Conservation (phyloP, 1,140 invertebrate species). For the Zaprionus inermis region DNA sequence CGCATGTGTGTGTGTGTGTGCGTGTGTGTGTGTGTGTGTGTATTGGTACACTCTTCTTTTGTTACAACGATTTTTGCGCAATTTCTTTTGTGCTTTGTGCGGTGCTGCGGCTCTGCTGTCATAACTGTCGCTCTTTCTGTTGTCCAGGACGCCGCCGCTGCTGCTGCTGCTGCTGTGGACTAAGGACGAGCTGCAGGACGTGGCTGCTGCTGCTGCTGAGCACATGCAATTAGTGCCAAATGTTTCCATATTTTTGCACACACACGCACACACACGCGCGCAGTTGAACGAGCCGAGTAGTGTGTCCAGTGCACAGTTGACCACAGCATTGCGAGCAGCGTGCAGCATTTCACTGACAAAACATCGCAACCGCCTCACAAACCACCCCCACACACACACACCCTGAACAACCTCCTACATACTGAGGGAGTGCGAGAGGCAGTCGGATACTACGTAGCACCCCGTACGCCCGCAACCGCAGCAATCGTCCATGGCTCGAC, state of each 20-base stretch:
- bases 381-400: neutral
- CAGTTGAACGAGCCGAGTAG: neutral
- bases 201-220: slow-evolving; percentile 60
- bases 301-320: slow-evolving; percentile 50
- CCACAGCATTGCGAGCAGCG: slow-evolving; percentile 49
- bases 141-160: slow-evolving; percentile 29
- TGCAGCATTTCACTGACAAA: slow-evolving; percentile 51
- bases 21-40: slow-evolving; percentile 27
- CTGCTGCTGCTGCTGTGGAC: slow-evolving; percentile 63
- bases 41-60: slow-evolving; percentile 70
- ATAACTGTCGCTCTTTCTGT: slow-evolving; percentile 76
- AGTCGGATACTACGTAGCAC: neutral
- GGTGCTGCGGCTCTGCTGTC: slow-evolving; percentile 68
- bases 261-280: slow-evolving; percentile 20
- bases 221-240: slow-evolving; percentile 81
- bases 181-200: slow-evolving; percentile 21
- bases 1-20: slow-evolving; percentile 26
- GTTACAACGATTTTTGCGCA: slow-evolving; percentile 80
- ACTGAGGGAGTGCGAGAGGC: neutral
- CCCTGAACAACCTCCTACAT: no score
- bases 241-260: slow-evolving; percentile 79
- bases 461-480: slow-evolving; percentile 42
- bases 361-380: slow-evolving; percentile 40
- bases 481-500: slow-evolving; percentile 47
- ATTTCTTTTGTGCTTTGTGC: slow-evolving; percentile 74